These are phyloP conservation scores for Spodoptera littoralis DNA, from an alignment of 2,888 invertebrate genomes.

Conservation along the genomic window DNA sequence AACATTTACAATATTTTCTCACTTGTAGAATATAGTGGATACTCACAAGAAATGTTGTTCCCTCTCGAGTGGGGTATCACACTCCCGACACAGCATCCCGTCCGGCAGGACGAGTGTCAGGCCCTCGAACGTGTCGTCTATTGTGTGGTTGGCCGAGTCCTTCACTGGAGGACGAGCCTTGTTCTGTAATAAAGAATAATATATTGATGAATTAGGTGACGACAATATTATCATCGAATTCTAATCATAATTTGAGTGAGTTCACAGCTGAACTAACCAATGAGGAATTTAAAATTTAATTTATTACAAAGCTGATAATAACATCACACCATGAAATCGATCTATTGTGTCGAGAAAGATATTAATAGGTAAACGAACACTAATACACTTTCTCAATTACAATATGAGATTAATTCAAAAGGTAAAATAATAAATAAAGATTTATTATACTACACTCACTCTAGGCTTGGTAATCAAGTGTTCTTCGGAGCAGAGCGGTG, in stretches of 20 bases:
- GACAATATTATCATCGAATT: too few species aligned
- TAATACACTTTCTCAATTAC: too few species aligned
- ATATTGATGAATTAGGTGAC: neutral
- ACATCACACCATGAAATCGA: too few species aligned
- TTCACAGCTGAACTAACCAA: too few species aligned
- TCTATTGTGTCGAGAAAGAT: too few species aligned
- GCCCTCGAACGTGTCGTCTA: slow-evolving; percentile 80
- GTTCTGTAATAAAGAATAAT: slow-evolving; percentile 66
- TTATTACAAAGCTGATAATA: too few species aligned
- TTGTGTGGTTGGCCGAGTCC: slow-evolving; percentile 79
- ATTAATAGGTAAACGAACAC: too few species aligned
- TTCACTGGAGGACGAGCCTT: slow-evolving; percentile 86
- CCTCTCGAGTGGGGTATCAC: slow-evolving; percentile 91
- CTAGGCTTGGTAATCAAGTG: slow-evolving; percentile 83
- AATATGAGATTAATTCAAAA: too few species aligned
- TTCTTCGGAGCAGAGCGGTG: slow-evolving; percentile 81
- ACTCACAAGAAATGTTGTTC: slow-evolving; percentile 95
- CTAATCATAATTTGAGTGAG: too few species aligned
- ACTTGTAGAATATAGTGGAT: neutral
- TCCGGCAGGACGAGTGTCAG: slow-evolving; percentile 82
- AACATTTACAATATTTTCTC: too few species aligned
- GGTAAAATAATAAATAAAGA: neutral
- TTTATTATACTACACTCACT: slow-evolving; percentile 61
- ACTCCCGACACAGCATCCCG: slow-evolving; percentile 92
- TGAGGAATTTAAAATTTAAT: too few species aligned